These are phyloP conservation scores for Pseudonaja textilis DNA, from an alignment of 2,113 vertebrate genomes.

Conservation along the genomic window DNA sequence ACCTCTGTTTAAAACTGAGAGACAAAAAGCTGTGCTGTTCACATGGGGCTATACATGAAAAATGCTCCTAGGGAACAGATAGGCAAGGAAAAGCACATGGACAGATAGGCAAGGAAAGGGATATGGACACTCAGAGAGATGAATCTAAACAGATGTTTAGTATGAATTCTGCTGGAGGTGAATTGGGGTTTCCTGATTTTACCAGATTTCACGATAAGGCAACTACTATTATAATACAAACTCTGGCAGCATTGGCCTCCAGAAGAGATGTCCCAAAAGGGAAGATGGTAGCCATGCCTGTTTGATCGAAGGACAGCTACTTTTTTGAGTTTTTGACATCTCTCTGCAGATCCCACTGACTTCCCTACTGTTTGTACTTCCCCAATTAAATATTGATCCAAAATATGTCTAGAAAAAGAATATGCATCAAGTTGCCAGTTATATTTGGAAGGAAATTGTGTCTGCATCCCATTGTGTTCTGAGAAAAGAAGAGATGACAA, in stretches of 20 bases:
- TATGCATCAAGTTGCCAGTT: not conserved
- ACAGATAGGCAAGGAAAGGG: too few relatives aligned
- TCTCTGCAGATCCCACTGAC: not conserved
- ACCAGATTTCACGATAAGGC: not conserved
- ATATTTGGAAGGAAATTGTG: not conserved
- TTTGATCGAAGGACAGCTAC: not conserved
- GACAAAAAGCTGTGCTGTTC: not conserved
- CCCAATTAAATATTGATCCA: not conserved
- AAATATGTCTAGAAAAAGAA: not conserved
- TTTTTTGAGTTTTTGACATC: not conserved
- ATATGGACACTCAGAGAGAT: not conserved
- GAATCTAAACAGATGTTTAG: not conserved
- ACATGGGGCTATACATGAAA: not conserved
- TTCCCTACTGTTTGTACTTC: not conserved
- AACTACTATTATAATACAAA: not conserved
- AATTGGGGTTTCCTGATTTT: not conserved
- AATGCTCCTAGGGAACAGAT: too few relatives aligned
- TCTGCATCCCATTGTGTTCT: not conserved
- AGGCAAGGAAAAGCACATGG: too few relatives aligned
- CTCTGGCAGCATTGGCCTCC: not conserved
- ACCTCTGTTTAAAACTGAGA: not conserved
- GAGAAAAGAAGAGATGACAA: not conserved
- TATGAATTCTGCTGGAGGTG: not conserved
- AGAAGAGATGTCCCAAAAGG: not conserved
- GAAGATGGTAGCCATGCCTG: not conserved